Evolutionary conservation across 1,140 invertebrate genomes (phyloP).

Genomic region (Argopecten irradians): DNA sequence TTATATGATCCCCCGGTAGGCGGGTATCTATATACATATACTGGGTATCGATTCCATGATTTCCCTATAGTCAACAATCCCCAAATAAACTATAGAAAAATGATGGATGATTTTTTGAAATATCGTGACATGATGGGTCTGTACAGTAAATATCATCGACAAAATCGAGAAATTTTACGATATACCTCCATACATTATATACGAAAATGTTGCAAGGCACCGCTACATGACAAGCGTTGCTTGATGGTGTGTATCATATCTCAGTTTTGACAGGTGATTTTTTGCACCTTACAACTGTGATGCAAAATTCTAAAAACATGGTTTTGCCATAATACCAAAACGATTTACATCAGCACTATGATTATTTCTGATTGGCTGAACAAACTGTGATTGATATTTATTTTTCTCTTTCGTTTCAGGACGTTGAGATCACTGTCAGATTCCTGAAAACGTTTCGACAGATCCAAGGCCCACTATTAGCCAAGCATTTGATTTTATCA

Average conservation of each 20-base stretch:
- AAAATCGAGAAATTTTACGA: neutral
- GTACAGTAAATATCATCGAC: neutral
- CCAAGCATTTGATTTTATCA: too few relatives aligned
- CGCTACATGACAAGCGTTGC: neutral
- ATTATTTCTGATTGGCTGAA: too few relatives aligned
- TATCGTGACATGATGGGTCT: neutral
- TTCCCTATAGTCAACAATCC: neutral
- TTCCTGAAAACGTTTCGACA: neutral
- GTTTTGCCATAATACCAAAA: too few relatives aligned
- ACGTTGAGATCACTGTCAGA: too few relatives aligned
- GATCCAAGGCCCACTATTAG: too few relatives aligned
- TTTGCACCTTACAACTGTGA: too few relatives aligned
- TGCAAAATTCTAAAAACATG: too few relatives aligned
- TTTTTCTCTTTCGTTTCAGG: too few relatives aligned
- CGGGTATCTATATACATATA: neutral
- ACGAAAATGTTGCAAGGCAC: neutral
- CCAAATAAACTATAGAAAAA: neutral
- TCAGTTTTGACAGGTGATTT: neutral
- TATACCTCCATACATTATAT: neutral
- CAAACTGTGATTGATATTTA: too few relatives aligned
- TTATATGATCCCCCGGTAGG: neutral
- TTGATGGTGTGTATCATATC: neutral
- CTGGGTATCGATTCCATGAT: neutral
- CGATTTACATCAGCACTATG: too few relatives aligned
- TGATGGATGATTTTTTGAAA: neutral